phyloP scores from a whole-genome alignment of 2,888 invertebrate genomes.

The Amphipoea oculea region DNA sequence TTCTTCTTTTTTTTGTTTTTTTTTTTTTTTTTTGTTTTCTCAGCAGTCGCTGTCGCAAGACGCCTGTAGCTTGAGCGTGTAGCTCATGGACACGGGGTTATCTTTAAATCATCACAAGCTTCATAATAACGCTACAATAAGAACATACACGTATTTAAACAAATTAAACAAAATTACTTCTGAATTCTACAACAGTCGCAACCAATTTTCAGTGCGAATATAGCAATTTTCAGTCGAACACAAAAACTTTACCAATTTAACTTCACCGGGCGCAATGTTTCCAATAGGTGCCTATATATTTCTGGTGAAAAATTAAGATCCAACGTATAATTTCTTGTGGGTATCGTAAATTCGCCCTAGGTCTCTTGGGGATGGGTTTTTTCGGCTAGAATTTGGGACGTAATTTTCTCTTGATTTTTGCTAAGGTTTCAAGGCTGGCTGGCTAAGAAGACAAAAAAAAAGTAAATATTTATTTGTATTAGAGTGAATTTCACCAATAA shows the following conservation, averaged over 20 bases:
- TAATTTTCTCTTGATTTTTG: background rate
- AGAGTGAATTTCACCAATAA: too few species aligned
- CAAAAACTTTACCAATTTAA: slow-evolving; percentile 56
- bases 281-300: slow-evolving; percentile 23
- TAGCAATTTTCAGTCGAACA: slow-evolving; percentile 22
- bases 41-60: background rate
- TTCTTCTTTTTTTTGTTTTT: too few species aligned
- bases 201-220: slow-evolving; percentile 29
- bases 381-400: slow-evolving; percentile 5
- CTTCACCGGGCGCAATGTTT: slow-evolving; percentile 31
- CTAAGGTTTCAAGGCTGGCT: background rate
- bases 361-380: slow-evolving; percentile 21
- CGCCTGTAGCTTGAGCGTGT: background rate
- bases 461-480: background rate
- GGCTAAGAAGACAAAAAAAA: background rate
- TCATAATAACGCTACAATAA: background rate
- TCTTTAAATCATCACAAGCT: background rate
- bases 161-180: background rate
- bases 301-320: slow-evolving; percentile 37
- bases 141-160: background rate
- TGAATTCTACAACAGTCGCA: slow-evolving; percentile 19
- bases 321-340: slow-evolving; percentile 9
- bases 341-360: slow-evolving; percentile 31
- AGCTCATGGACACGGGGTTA: too few species aligned
- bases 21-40: too few species aligned